Base-by-base conservation (phyloP, 2,888 invertebrate genomes). In the Tipula vernalis region DNA sequence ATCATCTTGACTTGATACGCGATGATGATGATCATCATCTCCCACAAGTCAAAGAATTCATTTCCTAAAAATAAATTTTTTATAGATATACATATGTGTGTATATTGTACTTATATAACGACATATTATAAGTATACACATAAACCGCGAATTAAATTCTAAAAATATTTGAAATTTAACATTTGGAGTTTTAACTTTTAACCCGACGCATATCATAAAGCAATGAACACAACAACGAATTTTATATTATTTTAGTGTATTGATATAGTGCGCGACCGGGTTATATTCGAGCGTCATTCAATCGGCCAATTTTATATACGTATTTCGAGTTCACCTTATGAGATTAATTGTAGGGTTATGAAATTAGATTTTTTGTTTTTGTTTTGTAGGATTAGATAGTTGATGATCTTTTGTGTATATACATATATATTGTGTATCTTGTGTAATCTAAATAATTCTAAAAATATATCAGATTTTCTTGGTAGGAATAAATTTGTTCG, bases 41-140 rank as follows among this genome's bases (percentile, higher is more conserved):
- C 71, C 71, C 71, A 71, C 71, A 71, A 71, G 71, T 71, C 71
- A 71, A 71, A 71, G 71, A 71, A 71, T 71, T 71, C 71, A 71
- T 71, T 71, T 71, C 71, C 71, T 71, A 71, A 71, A 71, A 71
- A 71, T 71, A 71, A 71, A 71, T 12, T 71, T 71, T 10, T 28
- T 71, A 10, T 71, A 28, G 4, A 12, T 57, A 57, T 57, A 15
- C 6, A 15, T 28, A 28, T 8, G n/a, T 51, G 4, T 5, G 5
- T n/a, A n/a, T n/a, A 15, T 51, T 28, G 2, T 28, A 28, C 0
- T 28, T 51, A n/a, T n/a, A 51, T 10, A 51, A 51, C 28, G 18
- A 12, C 3, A 28, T 28, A 8, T 71, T 28, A 28, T 10, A 71
- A 6, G n/a, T n/a, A 6, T n/a, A 51, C 51, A 51, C 51, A 51